Conservation (phyloP, 2,888 invertebrate species). For the Mesochorus sp. region DNA sequence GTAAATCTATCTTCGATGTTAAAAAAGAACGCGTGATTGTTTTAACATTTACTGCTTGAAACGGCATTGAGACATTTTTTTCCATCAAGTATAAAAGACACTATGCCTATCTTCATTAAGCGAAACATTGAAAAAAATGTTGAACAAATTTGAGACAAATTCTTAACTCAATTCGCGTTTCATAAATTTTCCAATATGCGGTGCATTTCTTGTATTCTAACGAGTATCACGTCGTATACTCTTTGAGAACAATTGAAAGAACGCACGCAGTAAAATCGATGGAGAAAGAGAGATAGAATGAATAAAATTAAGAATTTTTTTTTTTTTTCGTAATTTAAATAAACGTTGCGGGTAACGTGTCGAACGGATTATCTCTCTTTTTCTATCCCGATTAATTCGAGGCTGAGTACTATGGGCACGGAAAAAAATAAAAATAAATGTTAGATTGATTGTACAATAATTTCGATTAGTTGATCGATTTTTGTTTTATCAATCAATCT, state of each 20-base stretch:
- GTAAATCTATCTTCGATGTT: no score
- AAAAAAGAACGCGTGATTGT: no score
- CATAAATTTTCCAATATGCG: no score
- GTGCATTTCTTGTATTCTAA: no score
- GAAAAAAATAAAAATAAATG: background rate
- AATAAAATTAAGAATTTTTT: constrained; percentile 23
- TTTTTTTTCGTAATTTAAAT: constrained; percentile 24
- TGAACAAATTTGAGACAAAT: no score
- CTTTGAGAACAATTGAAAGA: background rate
- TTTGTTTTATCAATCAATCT: constrained; percentile 49
- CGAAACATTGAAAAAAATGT: no score
- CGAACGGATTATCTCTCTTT: constrained; percentile 31
- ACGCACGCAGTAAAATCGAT: background rate
- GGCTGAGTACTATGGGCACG: constrained; percentile 38
- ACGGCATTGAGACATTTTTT: no score
- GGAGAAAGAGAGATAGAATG: constrained; percentile 29
- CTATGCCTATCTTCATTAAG: no score
- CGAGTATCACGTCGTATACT: no score
- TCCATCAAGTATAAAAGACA: no score
- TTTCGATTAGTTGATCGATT: constrained; percentile 11
- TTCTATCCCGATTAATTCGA: constrained; percentile 43
- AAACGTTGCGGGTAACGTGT: constrained; percentile 26
- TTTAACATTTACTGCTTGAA: no score
- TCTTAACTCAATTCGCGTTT: no score
- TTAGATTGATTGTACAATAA: constrained; percentile 19